Evolutionary conservation across 2,888 invertebrate genomes (phyloP).

Genomic region (Clitarchus hookeri): DNA sequence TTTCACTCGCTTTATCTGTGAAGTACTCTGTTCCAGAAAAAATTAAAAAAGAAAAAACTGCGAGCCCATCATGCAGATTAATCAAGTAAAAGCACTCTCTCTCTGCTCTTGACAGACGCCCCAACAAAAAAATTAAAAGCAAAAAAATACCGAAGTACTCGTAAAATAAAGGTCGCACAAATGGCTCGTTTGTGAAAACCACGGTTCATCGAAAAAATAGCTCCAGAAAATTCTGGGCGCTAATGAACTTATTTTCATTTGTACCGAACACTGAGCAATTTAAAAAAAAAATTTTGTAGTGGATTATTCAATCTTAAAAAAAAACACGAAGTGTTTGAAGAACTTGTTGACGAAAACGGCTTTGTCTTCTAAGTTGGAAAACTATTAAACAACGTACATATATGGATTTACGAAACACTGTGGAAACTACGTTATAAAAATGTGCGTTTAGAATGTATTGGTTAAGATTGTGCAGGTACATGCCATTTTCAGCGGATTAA

Average conservation of each 20-base stretch:
- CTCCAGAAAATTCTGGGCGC: neutral
- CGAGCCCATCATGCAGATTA: neutral
- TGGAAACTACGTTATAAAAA: too few relatives aligned
- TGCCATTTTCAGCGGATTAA: too few relatives aligned
- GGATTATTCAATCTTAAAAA: too few relatives aligned
- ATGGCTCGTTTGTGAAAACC: conserved; percentile 6
- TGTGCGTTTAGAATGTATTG: too few relatives aligned
- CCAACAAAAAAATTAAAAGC: neutral
- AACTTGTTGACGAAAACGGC: too few relatives aligned
- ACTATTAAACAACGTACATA: too few relatives aligned
- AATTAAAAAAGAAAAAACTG: neutral
- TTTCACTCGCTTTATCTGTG: neutral
- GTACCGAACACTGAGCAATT: too few relatives aligned
- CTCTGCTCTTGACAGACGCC: neutral
- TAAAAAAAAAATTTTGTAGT: too few relatives aligned
- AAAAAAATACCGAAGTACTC: neutral
- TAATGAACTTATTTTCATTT: neutral
- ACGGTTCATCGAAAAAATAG: neutral
- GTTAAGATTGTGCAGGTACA: too few relatives aligned
- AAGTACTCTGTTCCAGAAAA: neutral
- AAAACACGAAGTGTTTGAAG: too few relatives aligned
- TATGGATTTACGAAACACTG: too few relatives aligned
- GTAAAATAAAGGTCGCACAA: neutral
- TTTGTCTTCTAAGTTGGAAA: too few relatives aligned
- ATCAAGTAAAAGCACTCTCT: conserved; percentile 1